These are phyloP conservation scores for Platichthys stellatus DNA, from an alignment of 2,113 vertebrate genomes.

Conservation along the genomic window DNA sequence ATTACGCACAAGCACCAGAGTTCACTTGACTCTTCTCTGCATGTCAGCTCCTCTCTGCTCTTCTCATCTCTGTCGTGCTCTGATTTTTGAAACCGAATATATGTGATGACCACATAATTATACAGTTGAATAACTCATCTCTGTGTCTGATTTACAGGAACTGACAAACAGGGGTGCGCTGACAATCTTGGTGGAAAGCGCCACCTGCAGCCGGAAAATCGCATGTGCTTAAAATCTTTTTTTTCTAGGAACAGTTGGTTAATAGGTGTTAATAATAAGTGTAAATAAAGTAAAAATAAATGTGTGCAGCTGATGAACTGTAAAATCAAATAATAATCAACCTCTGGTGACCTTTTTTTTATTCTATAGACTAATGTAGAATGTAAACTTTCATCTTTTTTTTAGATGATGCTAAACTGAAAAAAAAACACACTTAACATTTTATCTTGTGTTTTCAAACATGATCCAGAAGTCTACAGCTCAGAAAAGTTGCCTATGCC, in stretches of 20 bases:
- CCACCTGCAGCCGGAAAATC: slow-evolving; percentile 5
- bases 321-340: too few relatives aligned
- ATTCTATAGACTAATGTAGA: too few relatives aligned
- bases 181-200: slow-evolving; percentile 1
- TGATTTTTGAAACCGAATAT: too few relatives aligned
- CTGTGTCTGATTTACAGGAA: not conserved
- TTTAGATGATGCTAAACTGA: too few relatives aligned
- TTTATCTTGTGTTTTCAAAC: too few relatives aligned
- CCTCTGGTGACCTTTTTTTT: too few relatives aligned
- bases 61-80: not conserved
- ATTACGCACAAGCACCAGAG: not conserved
- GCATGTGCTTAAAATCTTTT: not conserved
- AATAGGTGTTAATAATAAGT: too few relatives aligned
- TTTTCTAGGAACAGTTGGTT: not conserved
- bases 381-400: too few relatives aligned
- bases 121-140: not conserved
- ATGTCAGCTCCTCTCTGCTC: not conserved
- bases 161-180: not conserved
- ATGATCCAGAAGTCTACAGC: not conserved
- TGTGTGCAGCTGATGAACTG: too few relatives aligned
- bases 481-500: slow-evolving; percentile 14
- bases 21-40: not conserved
- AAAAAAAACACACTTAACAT: too few relatives aligned
- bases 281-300: too few relatives aligned
- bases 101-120: too few relatives aligned